These are phyloP conservation scores for Turdus rufiventris DNA, from an alignment of 2,113 vertebrate genomes.

Conservation along the genomic window DNA sequence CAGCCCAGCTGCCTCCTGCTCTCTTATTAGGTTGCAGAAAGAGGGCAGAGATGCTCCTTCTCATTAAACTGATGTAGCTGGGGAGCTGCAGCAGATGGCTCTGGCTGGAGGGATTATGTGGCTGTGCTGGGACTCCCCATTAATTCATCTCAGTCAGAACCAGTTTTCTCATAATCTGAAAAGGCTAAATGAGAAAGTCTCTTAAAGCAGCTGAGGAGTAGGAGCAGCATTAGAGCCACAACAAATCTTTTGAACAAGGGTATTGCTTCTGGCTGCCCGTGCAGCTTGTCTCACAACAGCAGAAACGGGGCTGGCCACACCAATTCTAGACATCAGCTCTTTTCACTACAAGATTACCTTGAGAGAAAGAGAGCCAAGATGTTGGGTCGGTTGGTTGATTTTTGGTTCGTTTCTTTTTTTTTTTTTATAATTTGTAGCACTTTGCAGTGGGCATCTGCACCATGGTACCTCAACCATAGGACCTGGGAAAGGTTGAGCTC, in stretches of 20 bases:
- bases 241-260: neutral
- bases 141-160: neutral
- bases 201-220: neutral
- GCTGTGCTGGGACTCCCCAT: neutral
- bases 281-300: neutral
- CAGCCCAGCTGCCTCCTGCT: neutral
- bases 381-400: neutral
- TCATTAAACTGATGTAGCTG: neutral
- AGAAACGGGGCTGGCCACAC: neutral
- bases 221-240: neutral
- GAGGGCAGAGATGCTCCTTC: neutral
- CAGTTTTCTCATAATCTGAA: neutral
- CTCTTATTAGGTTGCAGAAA: neutral
- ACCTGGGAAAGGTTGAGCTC: neutral
- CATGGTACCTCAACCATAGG: neutral
- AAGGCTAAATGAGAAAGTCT: neutral
- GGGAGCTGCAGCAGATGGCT: slow-evolving; percentile 10
- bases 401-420: no score
- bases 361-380: neutral
- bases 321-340: neutral
- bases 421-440: neutral
- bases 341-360: neutral
- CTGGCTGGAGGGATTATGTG: neutral
- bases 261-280: neutral
- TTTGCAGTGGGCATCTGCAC: neutral